Evolutionary conservation across 2,888 invertebrate species (phyloP).

Genomic region (Melieria picta): DNA sequence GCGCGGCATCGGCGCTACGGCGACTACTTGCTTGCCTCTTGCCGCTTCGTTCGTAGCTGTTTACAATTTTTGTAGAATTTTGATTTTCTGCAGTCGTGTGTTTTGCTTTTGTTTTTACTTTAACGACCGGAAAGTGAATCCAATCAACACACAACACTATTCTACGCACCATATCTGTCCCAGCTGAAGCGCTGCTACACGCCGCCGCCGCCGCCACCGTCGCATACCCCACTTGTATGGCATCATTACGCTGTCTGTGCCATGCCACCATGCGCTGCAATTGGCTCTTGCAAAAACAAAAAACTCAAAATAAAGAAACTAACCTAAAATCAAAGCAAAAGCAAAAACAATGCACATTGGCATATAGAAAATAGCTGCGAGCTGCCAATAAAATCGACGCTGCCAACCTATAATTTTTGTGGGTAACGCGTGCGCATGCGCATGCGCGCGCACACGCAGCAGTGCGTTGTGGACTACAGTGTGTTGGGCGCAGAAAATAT

Average conservation of each 20-base stretch:
- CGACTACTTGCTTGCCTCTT: neutral
- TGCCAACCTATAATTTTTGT: slow-evolving; percentile 40
- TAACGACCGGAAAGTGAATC: slow-evolving; percentile 40
- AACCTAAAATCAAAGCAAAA: too few relatives aligned
- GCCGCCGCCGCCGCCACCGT: slow-evolving; percentile 42
- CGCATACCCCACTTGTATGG: neutral
- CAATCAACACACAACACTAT: slow-evolving; percentile 32
- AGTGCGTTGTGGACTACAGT: neutral
- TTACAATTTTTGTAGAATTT: slow-evolving; percentile 3
- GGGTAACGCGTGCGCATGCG: slow-evolving; percentile 37
- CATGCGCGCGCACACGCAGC: neutral
- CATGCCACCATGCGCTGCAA: neutral
- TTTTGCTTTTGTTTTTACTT: neutral
- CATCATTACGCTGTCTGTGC: neutral
- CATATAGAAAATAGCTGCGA: slow-evolving; percentile 34
- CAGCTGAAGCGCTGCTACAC: slow-evolving; percentile 32
- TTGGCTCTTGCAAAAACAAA: neutral
- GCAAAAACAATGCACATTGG: neutral
- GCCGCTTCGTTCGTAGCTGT: neutral
- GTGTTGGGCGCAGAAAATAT: neutral
- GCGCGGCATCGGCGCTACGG: neutral
- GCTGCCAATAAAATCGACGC: slow-evolving; percentile 42
- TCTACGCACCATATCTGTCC: slow-evolving; percentile 12
- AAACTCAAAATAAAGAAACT: neutral
- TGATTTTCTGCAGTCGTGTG: neutral